Evolutionary conservation across 2,797 vertebrate species (phyloP), one percentile per base, ranked within the genome.

Genomic region (Natrix natrix): DNA sequence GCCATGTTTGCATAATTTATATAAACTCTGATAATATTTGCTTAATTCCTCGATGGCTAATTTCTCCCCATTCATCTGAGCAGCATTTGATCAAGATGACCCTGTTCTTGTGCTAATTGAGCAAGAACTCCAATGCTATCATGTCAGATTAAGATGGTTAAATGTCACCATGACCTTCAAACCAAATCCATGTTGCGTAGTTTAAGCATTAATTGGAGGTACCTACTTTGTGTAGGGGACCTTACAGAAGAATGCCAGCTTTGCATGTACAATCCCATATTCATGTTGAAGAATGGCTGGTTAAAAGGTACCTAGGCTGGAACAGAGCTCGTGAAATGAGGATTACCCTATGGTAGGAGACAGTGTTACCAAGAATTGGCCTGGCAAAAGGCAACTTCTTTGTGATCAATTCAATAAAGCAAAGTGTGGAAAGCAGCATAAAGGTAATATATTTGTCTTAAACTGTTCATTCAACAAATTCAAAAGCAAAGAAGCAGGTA

Each of bases 1-100:
- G 90, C 32, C 28, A 86, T 37, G 86, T 89, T 69, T 93, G 37
- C 93, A 87, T 89, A 87, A 86, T 57, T 83, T 89, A 88, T 87
- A 22, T 89, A 86, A 93, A 78, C 57, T 8, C 48, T 37, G 7
- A 87, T 60, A 87, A 92, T 52, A 90, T 74, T 90, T 93, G 54
- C 22, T 87, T 93, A 90, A 90, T 28, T 43, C 59, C 59, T 93
- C 89, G 90, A 63, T 89, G 54, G 59, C 87, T 60, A 93, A 87
- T 87, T n/a, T 12, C 20, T 74, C 52, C 59, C 78, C 48, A 63
- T 74, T 87, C 55, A 92, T 55, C 69, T 78, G 83, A 60, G 11
- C 8, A 60, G 60, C 7, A 17, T 57, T 92, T 93, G 59, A 60
- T 69, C 20, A n/a, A n/a, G 24, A 66, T 78, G 57, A 7, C n/a